Evolutionary conservation across 2,888 invertebrate genomes (phyloP), one percentile per base, ranked within the genome.

Genomic region (Stomorhina lunata): DNA sequence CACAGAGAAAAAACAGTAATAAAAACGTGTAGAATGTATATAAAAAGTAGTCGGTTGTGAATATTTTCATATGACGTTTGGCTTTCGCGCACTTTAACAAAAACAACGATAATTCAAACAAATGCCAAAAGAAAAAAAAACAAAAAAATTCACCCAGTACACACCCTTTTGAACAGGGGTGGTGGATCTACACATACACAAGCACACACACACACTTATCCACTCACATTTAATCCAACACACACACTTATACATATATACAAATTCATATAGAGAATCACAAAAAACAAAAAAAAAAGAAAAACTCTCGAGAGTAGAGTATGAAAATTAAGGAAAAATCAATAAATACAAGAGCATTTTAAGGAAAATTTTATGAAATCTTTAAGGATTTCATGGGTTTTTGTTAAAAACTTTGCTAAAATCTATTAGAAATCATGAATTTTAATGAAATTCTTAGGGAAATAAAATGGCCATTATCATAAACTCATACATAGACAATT

Each of bases 161-260:
- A 85, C 85, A 84, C 85, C 85, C 85, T 83, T 85, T 84, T 84
- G 68, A 15, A 80, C 53, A 63, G 65, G 66, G 71, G 61, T 61
- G 77, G 80, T 80, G 75, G 82, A 34, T 50, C 25, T 27, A 29
- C n/a, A 17, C 12, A 50, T 22, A 34, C 9, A n/a, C 25, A 20
- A 9, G 34, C 10, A 75, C 50, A 40, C 4, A 48, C 65, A 40
- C 50, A 53, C 32, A 27, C 43, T n/a, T n/a, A n/a, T n/a, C 9
- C 34, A 17, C 34, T 15, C 57, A 32, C 15, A 17, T 15, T 15
- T 22, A 32, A 45, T 29, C 25, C 20, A n/a, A 10, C 6, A 34
- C 43, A 45, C 27, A 17, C 66, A 69, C 29, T 27, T 15, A 45
- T 48, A 59, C 48, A 72, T 66, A 66, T 12, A 45, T 32, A 25